phyloP scores from a whole-genome alignment of 2,797 vertebrate genomes.

The Clamator glandarius region DNA sequence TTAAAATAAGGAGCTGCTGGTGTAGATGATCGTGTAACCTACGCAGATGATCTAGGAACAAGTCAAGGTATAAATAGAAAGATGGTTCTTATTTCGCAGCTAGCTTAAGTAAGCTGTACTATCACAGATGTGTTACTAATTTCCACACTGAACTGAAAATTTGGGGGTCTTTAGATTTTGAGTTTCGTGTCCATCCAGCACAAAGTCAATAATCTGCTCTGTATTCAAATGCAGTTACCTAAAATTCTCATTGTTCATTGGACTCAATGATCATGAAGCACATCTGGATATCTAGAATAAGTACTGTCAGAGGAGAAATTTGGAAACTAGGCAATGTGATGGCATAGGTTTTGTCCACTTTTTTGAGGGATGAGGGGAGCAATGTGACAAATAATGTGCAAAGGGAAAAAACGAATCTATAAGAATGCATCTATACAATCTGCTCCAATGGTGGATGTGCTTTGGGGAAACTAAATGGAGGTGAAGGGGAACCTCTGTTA shows the following conservation, averaged over 20 bases:
- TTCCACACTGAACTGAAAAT: neutral
- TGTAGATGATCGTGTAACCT: neutral
- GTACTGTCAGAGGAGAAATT: neutral
- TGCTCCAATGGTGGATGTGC: neutral
- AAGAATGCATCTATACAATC: neutral
- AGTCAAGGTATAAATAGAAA: neutral
- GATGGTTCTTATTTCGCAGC: neutral
- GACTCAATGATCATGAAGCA: neutral
- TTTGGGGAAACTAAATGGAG: neutral
- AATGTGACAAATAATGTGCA: neutral
- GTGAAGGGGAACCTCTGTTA: neutral
- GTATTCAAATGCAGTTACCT: neutral
- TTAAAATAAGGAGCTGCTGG: neutral
- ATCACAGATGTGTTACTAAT: neutral
- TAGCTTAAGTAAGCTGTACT: neutral
- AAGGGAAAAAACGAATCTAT: neutral
- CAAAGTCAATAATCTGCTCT: neutral
- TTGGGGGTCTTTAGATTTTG: neutral
- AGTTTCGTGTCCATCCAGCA: neutral
- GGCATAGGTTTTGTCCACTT: neutral
- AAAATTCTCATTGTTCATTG: neutral
- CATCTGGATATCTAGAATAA: neutral
- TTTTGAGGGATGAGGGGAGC: too few relatives aligned
- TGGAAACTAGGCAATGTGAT: neutral
- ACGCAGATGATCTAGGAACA: neutral